Base-by-base conservation (phyloP, 2,888 invertebrate genomes). In the Rutpela maculata region DNA sequence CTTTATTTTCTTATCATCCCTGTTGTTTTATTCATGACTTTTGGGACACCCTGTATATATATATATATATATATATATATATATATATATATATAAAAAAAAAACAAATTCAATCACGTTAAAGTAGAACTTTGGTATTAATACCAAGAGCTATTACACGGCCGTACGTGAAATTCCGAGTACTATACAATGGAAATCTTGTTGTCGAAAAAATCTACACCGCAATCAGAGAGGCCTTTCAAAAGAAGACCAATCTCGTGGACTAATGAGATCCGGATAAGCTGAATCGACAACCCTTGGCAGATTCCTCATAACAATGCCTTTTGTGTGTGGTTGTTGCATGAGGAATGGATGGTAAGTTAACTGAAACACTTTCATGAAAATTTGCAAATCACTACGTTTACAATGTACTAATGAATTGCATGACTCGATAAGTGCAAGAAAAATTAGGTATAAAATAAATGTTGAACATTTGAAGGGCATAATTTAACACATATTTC, bases 201-300 rank as follows among this genome's bases (percentile, higher is more conserved):
- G 50, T 50, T n/a, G 12, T 38, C 11, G 1, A 50, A 50, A 50
- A 50, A 50, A n/a, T 50, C n/a, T 15, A 50, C 50, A 50, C 50
- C n/a, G 17, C n/a, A 50, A 50, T 50, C 50, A 17, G 5, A n/a
- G n/a, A 19, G 59, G 59, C 59, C 18, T 3, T 59, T 59, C 12
- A 18, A 65, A 65, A 38, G 35, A 31, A 43, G 35, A 65, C 38
- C 65, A 65, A 65, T 65, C 35, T 18, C 65, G 65, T 1, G 22
- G n/a, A 65, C 65, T 59, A 35, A 22, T 35, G 35, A 65, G 65
- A 65, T 59, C 50, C 50, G 50, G 50, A 50, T n/a, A 50, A 50
- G 50, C 50, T 50, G 50, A n/a, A 50, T 50, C 50, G 6, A 50
- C 12, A 50, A 7, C 50, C 50, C 15, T 50, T n/a, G 4, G n/a